phyloP scores from a whole-genome alignment of 2,113 vertebrate species.

The Pomatorhinus ruficollis region DNA sequence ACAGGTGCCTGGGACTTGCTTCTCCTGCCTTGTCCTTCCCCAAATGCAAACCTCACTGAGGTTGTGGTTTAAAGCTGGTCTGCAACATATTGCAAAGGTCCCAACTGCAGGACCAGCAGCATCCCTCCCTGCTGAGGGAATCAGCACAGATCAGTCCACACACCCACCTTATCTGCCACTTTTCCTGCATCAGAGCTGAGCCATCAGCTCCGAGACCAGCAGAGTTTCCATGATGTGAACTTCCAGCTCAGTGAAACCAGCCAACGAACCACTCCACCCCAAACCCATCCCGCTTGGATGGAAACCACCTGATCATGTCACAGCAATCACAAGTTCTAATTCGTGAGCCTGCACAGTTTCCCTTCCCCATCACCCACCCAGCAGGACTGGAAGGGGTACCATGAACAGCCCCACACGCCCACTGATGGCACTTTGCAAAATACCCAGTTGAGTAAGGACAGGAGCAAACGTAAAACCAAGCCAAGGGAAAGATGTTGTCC shows the following conservation, averaged over 20 bases:
- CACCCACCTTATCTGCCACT: not conserved
- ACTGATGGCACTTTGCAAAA: not conserved
- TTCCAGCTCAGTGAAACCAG: not conserved
- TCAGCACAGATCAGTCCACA: fast-evolving
- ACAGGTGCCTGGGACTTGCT: not conserved
- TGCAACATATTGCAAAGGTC: not conserved
- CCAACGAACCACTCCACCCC: not conserved
- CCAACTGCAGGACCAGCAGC: not conserved
- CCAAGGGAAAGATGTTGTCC: not conserved
- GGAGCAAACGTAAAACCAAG: fast-evolving
- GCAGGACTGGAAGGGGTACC: not conserved
- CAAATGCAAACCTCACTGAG: not conserved
- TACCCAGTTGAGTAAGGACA: fast-evolving
- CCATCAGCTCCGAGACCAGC: not conserved
- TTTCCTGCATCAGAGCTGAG: not conserved
- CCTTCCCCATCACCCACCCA: not conserved
- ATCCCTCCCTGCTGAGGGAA: not conserved
- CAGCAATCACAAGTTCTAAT: not conserved
- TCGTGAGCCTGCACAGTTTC: not conserved
- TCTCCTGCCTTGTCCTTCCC: not conserved
- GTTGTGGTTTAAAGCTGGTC: not conserved
- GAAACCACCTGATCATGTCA: not conserved
- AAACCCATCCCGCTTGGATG: fast-evolving
- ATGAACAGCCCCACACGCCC: not conserved
- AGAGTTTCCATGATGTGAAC: not conserved